phyloP scores from a whole-genome alignment of 2,113 vertebrate genomes.

The Phalacrocorax aristotelis region DNA sequence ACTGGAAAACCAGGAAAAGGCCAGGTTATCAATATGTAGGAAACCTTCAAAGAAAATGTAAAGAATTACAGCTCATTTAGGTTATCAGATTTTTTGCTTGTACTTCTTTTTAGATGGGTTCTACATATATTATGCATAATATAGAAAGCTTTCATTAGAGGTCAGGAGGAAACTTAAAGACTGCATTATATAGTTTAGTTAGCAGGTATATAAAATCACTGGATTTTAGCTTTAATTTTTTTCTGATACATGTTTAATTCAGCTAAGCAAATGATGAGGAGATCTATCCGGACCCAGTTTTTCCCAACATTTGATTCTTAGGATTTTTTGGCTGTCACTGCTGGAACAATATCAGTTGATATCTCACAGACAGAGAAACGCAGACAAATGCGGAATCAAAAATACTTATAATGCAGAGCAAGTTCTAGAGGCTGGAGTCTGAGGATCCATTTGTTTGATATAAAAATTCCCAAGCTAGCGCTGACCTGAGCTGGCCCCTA shows the following conservation, averaged over 20 bases:
- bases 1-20: not conserved
- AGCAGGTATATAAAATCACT: not conserved
- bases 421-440: not conserved
- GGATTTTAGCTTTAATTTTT: not conserved
- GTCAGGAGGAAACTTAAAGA: not conserved
- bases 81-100: not conserved
- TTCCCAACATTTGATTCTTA: not conserved
- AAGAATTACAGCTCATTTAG: not conserved
- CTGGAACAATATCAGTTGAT: not conserved
- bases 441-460: not conserved
- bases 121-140: not conserved
- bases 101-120: not conserved
- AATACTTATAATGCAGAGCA: not conserved
- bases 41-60: not conserved
- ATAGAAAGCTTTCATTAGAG: not conserved
- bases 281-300: not conserved
- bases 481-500: not conserved
- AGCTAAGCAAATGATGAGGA: not conserved
- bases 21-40: not conserved
- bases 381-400: not conserved
- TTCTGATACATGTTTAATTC: not conserved
- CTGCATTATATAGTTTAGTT: not conserved
- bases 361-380: not conserved
- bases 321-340: not conserved
- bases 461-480: not conserved